These are phyloP conservation scores for Erythrocercus mccallii DNA, from an alignment of 2,113 vertebrate species.

Conservation along the genomic window DNA sequence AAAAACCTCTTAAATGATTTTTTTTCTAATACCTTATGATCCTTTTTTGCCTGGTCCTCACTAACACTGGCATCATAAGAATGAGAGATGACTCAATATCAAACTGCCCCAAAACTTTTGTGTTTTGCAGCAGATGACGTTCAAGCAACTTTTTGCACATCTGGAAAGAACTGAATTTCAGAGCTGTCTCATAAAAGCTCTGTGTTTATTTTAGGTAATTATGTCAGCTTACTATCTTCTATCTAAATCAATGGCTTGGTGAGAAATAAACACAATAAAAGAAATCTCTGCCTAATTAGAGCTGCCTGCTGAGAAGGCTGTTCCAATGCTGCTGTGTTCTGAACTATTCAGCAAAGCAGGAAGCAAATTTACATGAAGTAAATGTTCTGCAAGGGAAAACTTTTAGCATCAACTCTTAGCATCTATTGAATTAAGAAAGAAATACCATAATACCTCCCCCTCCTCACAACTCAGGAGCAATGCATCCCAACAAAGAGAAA, in stretches of 20 bases:
- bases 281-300: conserved; percentile 73
- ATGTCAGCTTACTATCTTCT: not conserved
- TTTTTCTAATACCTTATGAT: not conserved
- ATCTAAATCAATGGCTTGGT: conserved; percentile 69
- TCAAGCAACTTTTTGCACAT: not conserved
- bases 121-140: fast-evolving
- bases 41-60: not conserved
- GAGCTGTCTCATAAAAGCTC: not conserved
- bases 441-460: not conserved
- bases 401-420: not conserved
- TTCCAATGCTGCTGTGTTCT: conserved; percentile 14
- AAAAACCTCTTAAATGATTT: not conserved
- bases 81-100: not conserved
- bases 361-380: conserved; percentile 53
- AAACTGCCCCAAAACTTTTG: fast-evolving
- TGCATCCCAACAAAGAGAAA: not conserved
- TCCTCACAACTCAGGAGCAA: not conserved
- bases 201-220: conserved; percentile 28
- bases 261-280: conserved; percentile 66
- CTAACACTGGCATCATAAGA: not conserved
- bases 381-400: conserved; percentile 18
- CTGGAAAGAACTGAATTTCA: not conserved
- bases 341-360: conserved; percentile 52
- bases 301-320: conserved; percentile 55
- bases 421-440: not conserved